Percentiles rank a stretch among this genome's conserved stretches.
These are phyloP conservation scores for Neolamprologus toae DNA, from an alignment of 2,113 vertebrate species.

Conservation along the genomic window DNA sequence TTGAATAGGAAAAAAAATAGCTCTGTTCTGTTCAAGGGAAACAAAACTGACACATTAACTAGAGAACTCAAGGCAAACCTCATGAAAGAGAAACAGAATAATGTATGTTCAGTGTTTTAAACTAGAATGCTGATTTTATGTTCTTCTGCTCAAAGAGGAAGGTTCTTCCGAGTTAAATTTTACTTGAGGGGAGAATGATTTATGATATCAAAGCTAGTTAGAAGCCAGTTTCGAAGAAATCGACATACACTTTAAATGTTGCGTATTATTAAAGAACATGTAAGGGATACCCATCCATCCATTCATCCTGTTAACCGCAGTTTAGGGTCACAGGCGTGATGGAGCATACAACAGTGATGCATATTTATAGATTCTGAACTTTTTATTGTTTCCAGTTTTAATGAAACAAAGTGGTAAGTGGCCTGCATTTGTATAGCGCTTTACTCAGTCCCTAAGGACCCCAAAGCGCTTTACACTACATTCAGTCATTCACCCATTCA, in stretches of 20 bases:
- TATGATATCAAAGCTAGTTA: accelerated
- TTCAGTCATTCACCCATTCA: neutral
- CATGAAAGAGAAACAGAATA: neutral
- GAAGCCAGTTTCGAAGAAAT: neutral
- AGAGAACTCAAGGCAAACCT: neutral
- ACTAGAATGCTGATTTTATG: accelerated
- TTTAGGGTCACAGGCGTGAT: neutral
- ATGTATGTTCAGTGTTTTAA: neutral
- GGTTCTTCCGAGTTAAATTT: neutral
- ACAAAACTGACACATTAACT: neutral
- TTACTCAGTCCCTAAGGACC: neutral
- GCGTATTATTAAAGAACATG: neutral
- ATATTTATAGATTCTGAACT: neutral
- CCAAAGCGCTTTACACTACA: neutral
- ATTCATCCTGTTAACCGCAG: neutral
- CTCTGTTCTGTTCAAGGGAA: neutral
- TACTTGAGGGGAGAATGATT: neutral
- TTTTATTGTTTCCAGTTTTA: neutral
- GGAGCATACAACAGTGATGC: neutral
- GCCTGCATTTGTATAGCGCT: neutral
- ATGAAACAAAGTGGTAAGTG: neutral
- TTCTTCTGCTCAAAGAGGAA: neutral
- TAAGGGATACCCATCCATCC: neutral
- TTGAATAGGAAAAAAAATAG: neutral
- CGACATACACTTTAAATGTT: neutral